Percentiles rank a stretch among this genome's conserved stretches.
Evolutionary conservation across 2,797 vertebrate species (phyloP).

Genomic region (Channallabes apus): DNA sequence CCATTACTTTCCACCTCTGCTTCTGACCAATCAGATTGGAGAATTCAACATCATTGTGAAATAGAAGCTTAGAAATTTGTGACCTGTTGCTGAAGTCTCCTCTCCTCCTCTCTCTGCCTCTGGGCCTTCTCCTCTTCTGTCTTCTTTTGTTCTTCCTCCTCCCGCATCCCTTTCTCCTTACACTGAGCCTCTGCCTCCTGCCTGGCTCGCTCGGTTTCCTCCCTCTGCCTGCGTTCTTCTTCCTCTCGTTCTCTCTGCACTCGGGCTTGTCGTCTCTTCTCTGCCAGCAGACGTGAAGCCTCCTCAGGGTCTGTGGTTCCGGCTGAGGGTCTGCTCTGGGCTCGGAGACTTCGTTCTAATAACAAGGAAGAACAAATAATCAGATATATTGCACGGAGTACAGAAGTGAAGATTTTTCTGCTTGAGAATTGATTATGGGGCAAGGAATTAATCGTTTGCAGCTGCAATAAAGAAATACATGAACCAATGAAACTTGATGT

Average conservation of each 20-base stretch:
- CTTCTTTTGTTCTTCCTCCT: conserved; percentile 75
- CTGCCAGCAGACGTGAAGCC: conserved; percentile 84
- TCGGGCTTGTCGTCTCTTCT: conserved; percentile 87
- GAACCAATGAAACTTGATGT: neutral
- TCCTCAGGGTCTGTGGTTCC: conserved; percentile 86
- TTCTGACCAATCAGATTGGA: neutral
- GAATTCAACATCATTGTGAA: neutral
- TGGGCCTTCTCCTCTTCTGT: conserved; percentile 80
- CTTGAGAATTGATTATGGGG: neutral
- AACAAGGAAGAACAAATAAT: neutral
- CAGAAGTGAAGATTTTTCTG: neutral
- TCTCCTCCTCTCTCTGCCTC: conserved; percentile 77
- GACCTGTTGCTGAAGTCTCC: conserved; percentile 85
- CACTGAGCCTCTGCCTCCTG: conserved; percentile 79
- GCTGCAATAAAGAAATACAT: neutral
- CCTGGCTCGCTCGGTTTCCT: conserved; percentile 70
- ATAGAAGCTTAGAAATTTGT: neutral
- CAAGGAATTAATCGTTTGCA: neutral
- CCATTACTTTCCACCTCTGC: no score
- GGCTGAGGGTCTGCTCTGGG: conserved; percentile 68
- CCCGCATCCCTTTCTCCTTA: conserved; percentile 74
- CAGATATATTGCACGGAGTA: neutral
- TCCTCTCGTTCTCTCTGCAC: conserved; percentile 87
- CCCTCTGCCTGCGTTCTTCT: conserved; percentile 75
- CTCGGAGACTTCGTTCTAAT: conserved; percentile 50